Evolutionary conservation across 2,888 invertebrate species (phyloP), one percentile per base, ranked within the genome.

Genomic region (Tridacna crocea): DNA sequence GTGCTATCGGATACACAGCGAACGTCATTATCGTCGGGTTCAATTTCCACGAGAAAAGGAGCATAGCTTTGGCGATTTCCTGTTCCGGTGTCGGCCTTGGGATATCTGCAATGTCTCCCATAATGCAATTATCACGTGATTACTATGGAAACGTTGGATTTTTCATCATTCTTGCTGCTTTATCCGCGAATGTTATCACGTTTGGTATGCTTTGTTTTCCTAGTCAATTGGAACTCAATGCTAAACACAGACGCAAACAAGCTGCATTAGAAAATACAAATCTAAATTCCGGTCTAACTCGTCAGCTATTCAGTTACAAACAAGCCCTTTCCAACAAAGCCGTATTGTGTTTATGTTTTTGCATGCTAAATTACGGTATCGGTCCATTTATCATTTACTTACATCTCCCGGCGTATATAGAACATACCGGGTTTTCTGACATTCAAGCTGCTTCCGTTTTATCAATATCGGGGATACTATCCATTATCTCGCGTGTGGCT

Each of bases 191-290:
- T 17, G 75, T 82, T 17, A 51, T 78, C 11, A 76, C 79, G 15
- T 82, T 85, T 27, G 85, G 85, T 6, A 47, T 61, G 15, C 19
- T 85, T 24, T 82, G 80, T 65, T 80, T 78, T 65, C 85, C 85
- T 19, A 80, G 78, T 24, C 72, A 77, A 51, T 27, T 85, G 22
- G 85, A 85, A 36, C 26, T 72, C 15, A 63, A 75, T 22, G 75
- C 77, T 10, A 75, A 82, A 72, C 15, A 24, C 8, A 36, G 51
- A 48, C 60, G 84, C 58, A 73, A 70, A 15, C n/a, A 60, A 24
- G 48, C 78, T 17, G 24, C 55, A 8, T 24, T 51, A 13, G 68
- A 76, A 55, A 66, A 76, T 27, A 13, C 48, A 1, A 58, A 61
- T 70, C 17, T 58, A 46, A 70, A 65, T 47, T 55, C 70, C 36